These are phyloP conservation scores for Phenganax subtilis DNA, from an alignment of 92 coral and sea anemone species.

Conservation along the genomic window DNA sequence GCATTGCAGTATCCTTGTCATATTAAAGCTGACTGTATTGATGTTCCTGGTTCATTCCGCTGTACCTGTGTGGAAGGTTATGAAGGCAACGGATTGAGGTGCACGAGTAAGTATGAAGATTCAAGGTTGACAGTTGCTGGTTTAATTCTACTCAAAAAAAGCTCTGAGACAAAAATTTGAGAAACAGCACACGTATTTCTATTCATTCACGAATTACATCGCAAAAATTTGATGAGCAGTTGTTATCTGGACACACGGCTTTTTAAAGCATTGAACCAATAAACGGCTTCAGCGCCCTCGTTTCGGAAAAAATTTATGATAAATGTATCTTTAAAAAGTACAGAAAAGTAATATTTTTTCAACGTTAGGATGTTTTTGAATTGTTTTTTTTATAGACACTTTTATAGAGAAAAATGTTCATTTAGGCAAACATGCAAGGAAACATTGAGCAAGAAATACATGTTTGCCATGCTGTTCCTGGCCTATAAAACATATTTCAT, in stretches of 20 bases:
- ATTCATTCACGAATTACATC: too few species aligned
- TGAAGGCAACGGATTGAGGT: conserved; percentile 12
- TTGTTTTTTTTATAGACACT: too few species aligned
- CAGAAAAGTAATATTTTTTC: too few species aligned
- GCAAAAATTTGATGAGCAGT: too few species aligned
- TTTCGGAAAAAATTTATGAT: too few species aligned
- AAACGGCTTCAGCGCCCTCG: too few species aligned
- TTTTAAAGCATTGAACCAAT: too few species aligned
- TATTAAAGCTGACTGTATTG: conserved; percentile 26
- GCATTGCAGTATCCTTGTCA: conserved; percentile 28
- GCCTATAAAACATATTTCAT: not conserved
- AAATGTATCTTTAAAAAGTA: too few species aligned
- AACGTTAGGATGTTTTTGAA: too few species aligned
- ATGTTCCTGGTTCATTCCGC: conserved; percentile 19
- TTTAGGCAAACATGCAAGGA: too few species aligned
- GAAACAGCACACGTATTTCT: not conserved
- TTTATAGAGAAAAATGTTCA: too few species aligned
- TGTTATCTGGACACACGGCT: too few species aligned
- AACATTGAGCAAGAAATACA: not conserved
- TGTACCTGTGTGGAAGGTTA: conserved; percentile 22
- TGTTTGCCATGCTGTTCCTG: not conserved
- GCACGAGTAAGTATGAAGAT: not conserved
- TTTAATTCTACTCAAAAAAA: not conserved
- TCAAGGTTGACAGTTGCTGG: not conserved
- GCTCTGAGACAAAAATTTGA: not conserved